Evolutionary conservation across 2,888 invertebrate species (phyloP), one percentile per base, ranked within the genome.

Genomic region (Lithodes maja): DNA sequence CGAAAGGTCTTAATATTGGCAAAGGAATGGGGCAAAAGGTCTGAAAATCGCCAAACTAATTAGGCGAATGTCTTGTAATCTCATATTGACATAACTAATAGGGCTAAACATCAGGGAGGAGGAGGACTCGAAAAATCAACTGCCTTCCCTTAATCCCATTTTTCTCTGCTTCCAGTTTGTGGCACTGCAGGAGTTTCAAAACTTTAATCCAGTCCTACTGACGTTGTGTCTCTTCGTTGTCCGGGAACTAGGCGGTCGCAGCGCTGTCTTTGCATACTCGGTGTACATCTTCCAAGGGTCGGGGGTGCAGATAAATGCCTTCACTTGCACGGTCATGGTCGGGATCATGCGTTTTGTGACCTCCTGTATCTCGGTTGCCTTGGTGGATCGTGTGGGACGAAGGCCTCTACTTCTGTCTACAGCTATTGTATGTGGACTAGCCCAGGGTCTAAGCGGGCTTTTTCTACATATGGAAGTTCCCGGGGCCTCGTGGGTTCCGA

Each of bases 201-300:
- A 93, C 2, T 92, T 86, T 53, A 91, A 92, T 53, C 94, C 94
- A 2, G 88, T 94, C n/a, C 90, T 92, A n/a, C 93, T 94, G 50
- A 92, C 93, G 2, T 83, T 93, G 0, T 90, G 92, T 7, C 92
- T 94, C n/a, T 93, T 93, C 93, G 84, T 93, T 2, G 93, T 94
- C 77, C 94, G 94, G 87, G 94, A 94, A 90, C 92, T 93, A 1
- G 93, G 93, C 83, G 94, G 94, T 3, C 94, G 94, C 61, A 94
- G 94, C 92, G 93, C 93, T 55, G 93, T 94, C 84, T 93, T 94
- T 93, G 93, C 93, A 90, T 94, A 93, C 92, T 93, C 94, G 0
- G 93, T 93, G 1, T 92, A 93, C 52, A 94, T 94, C 74, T 94
- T 94, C 92, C 92, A 92, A 93, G 88, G 92, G 90, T 93, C 94